Evolutionary conservation across 2,888 invertebrate species (phyloP), one percentile per base, ranked within the genome.

Genomic region (Thereva nobilitata): DNA sequence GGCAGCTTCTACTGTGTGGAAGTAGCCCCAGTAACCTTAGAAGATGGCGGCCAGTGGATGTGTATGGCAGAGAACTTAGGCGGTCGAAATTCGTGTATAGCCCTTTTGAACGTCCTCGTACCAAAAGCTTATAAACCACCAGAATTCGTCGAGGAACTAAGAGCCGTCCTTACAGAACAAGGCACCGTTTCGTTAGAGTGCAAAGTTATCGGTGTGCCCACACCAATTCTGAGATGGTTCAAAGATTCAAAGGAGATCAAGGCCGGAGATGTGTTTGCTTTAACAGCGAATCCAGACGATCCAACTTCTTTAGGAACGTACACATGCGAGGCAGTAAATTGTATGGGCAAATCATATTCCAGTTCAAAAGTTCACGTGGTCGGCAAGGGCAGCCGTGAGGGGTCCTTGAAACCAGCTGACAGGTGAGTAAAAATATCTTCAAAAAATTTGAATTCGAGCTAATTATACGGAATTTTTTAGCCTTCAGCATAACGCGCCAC

Each of bases 181-280:
- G 95, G 95, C 49, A 92, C 92, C 0, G 95, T 95, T 8, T 92
- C 93, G 0, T 83, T 96, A 70, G 93, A 94, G 79, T 95, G 95
- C 79, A 95, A 95, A 79, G 93, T 93, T 23, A 88, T 93, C 61
- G 94, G 94, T 10, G 91, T 93, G n/a, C 94, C 95, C 1, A 92
- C 93, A 0, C 91, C 92, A 0, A 85, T 87, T 23, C 77, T 90
- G 67, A 84, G 87, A 68, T 90, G 89, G 90, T 90, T 87, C 78
- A 91, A 94, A 83, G 94, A 93, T 79, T 90, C 90, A 68, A 87
- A 89, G 71, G 93, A 93, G 79, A 94, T 94, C 71, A 91, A 90
- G 78, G 93, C 94, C 0, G 94, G 94, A 0, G 94, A 94, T 77
- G 90, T 93, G 40, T 93, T 94, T 76, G 93, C 93, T 0, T 82